Percentiles rank a stretch among this genome's conserved stretches.
Evolutionary conservation across 2,113 vertebrate genomes (phyloP).

Genomic region (Scortum barcoo): DNA sequence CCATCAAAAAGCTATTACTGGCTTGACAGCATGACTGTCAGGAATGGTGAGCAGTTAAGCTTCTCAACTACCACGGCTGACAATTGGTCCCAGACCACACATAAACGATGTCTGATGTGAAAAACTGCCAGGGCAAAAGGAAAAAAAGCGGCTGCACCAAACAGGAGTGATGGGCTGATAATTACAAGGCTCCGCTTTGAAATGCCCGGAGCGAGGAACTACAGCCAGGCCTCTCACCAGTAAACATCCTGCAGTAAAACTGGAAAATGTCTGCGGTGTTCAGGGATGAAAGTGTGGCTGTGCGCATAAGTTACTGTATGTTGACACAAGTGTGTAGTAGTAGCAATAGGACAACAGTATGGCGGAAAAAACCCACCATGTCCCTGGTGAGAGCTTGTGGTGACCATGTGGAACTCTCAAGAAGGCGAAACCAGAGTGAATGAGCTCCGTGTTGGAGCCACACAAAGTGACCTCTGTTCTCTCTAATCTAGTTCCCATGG

Average conservation of each 20-base stretch:
- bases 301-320: constrained; percentile 18
- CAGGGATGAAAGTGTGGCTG: constrained; percentile 36
- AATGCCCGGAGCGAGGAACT: constrained; percentile 55
- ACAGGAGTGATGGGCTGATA: constrained; percentile 57
- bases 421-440: constrained; percentile 57
- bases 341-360: constrained; percentile 26
- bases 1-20: constrained; percentile 52
- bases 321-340: constrained; percentile 6
- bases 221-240: constrained; percentile 51
- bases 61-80: constrained; percentile 18
- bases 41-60: constrained; percentile 6
- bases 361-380: background rate
- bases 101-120: constrained; percentile 32
- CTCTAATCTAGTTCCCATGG: constrained; percentile 76
- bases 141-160: constrained; percentile 41
- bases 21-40: constrained; percentile 36
- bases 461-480: constrained; percentile 80
- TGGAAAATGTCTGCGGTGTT: constrained; percentile 64
- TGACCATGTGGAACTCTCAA: constrained; percentile 62
- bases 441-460: constrained; percentile 62
- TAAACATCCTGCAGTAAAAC: constrained; percentile 80
- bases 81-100: constrained; percentile 2
- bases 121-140: constrained; percentile 46
- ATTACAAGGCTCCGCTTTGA: constrained; percentile 67
- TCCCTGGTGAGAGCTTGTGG: constrained; percentile 51